These are phyloP conservation scores for Beris morrisii DNA, from an alignment of 2,888 invertebrate genomes.

Conservation along the genomic window DNA sequence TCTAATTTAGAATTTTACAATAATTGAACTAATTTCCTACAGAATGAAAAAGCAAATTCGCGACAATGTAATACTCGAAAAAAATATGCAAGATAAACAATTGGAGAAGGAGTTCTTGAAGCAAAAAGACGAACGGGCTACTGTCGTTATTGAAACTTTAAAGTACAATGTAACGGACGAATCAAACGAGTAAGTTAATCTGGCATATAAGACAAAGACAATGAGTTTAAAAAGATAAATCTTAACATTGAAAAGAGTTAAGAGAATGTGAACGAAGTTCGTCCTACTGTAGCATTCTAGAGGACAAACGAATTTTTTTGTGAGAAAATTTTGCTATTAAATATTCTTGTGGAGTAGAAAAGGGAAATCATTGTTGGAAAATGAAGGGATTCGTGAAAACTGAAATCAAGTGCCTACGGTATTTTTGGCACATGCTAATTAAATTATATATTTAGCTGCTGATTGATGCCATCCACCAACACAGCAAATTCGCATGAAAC, in stretches of 20 bases:
- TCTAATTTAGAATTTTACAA: background rate
- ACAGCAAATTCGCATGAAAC: no score
- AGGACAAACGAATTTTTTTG: background rate
- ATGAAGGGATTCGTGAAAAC: no score
- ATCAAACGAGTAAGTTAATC: conserved; percentile 46
- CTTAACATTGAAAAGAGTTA: no score
- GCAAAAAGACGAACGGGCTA: conserved; percentile 47
- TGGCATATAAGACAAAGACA: background rate
- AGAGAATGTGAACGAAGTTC: no score
- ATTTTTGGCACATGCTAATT: no score
- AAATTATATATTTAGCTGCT: no score
- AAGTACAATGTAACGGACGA: conserved; percentile 50
- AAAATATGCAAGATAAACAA: conserved; percentile 43
- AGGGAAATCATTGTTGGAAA: no score
- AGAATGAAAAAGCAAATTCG: conserved; percentile 52
- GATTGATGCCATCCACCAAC: no score
- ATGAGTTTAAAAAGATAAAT: background rate
- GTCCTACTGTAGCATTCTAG: background rate
- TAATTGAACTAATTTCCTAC: background rate
- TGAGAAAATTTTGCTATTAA: background rate
- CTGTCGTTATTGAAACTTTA: conserved; percentile 47
- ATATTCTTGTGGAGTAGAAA: no score
- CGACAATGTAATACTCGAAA: conserved; percentile 49
- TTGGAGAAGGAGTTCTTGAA: conserved; percentile 40
- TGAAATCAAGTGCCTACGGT: no score